Conservation (phyloP, 2,888 invertebrate genomes). For the Platynereis dumerilii region DNA sequence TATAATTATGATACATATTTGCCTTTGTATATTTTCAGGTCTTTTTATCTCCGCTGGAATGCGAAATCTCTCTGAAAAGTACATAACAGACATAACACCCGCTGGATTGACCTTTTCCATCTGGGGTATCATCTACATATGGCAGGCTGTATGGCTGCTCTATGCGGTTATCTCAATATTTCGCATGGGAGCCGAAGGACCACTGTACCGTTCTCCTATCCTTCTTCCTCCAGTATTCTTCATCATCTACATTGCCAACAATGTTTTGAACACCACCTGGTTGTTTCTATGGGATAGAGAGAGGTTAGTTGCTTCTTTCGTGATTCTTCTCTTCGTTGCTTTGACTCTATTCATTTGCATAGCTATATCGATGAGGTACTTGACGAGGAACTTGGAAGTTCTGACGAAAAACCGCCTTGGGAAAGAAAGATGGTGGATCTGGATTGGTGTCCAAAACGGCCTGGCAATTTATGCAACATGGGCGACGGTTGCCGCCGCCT, state of each 20-base stretch:
- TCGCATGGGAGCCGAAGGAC: conserved; percentile 41
- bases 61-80: conserved; percentile 44
- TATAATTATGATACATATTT: neutral
- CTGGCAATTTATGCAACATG: too few species aligned
- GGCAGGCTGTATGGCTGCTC: conserved; percentile 45
- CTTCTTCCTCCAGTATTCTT: conserved; percentile 41
- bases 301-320: conserved; percentile 38
- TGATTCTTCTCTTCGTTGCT: conserved; percentile 39
- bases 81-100: conserved; percentile 46
- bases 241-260: conserved; percentile 38
- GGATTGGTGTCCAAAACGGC: conserved; percentile 52
- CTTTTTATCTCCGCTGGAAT: conserved; percentile 42
- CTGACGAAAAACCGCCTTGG: conserved; percentile 1
- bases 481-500: conserved; percentile 48
- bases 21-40: neutral
- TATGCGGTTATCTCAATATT: conserved; percentile 45
- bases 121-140: conserved; percentile 52
- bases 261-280: conserved; percentile 45
- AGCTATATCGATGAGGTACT: conserved; percentile 37
- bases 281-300: conserved; percentile 46
- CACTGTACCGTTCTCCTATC: conserved; percentile 44
- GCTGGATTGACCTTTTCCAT: conserved; percentile 54
- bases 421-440: conserved; percentile 47
- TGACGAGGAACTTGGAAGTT: conserved; percentile 31
- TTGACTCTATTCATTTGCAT: conserved; percentile 43